A percentile compares a stretch with the other conserved stretches of the same genome.
Conservation (phyloP, 37 sponge, comb jelly and placozoan genomes). For the Spongilla lacustris region DNA sequence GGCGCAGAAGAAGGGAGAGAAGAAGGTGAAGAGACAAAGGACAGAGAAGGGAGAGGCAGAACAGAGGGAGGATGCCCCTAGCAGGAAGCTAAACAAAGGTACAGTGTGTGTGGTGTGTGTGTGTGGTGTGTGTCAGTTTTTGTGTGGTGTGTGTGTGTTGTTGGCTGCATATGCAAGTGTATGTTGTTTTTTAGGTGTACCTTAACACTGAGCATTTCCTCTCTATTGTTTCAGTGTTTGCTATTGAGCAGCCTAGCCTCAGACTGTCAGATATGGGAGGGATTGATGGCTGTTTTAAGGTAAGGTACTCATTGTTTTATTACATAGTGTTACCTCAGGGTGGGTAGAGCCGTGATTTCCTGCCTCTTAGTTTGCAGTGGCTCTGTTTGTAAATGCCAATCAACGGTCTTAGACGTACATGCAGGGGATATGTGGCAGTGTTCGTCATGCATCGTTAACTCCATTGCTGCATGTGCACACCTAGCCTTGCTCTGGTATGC, state of each 20-base stretch:
- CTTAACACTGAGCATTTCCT: neutral
- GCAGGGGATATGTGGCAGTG: too few species aligned
- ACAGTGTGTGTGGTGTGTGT: slow-evolving; percentile 6
- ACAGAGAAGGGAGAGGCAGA: neutral
- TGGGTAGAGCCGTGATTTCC: too few species aligned
- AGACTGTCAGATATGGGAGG: slow-evolving; percentile 76
- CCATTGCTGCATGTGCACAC: too few species aligned
- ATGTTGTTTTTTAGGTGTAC: slow-evolving; percentile 11
- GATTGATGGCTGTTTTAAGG: slow-evolving; percentile 37
- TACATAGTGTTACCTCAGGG: too few species aligned
- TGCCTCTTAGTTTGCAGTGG: too few species aligned
- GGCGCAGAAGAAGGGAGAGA: neutral
- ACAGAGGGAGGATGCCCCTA: neutral
- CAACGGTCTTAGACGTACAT: too few species aligned
- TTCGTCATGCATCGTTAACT: too few species aligned
- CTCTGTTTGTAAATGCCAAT: too few species aligned
- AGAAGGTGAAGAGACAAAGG: neutral
- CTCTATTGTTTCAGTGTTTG: slow-evolving; percentile 68
- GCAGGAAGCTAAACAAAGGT: slow-evolving; percentile 1
- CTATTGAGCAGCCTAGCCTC: slow-evolving; percentile 36
- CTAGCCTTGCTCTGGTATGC: too few species aligned
- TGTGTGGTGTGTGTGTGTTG: slow-evolving; percentile 10
- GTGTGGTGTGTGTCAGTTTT: slow-evolving; percentile 14
- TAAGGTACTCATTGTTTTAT: neutral
- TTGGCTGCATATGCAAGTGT: slow-evolving; percentile 1